Conservation (phyloP, 2,113 vertebrate genomes). For the Podocnemis expansa region DNA sequence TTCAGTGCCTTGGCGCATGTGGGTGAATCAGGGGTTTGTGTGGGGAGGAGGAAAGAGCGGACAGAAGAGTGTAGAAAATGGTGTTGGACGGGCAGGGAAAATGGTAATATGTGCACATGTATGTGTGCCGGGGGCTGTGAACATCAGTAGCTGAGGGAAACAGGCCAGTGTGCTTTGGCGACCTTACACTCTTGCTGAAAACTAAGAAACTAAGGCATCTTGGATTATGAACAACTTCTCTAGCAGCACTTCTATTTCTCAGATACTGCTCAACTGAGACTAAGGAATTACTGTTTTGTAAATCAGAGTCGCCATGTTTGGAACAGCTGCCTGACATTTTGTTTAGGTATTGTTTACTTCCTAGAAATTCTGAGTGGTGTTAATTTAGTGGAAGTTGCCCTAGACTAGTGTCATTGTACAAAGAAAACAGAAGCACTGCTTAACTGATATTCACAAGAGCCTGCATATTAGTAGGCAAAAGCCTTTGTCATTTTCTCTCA, state of each 20-base stretch:
- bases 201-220: not conserved
- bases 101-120: too few species aligned
- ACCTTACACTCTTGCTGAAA: not conserved
- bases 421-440: not conserved
- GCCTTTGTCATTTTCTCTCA: not conserved
- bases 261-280: not conserved
- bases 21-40: too few species aligned
- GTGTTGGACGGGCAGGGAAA: too few species aligned
- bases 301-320: not conserved
- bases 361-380: not conserved
- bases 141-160: not conserved
- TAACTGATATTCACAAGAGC: not conserved
- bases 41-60: too few species aligned
- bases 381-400: not conserved
- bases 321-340: not conserved
- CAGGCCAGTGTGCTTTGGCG: not conserved
- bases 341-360: not conserved
- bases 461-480: accelerated
- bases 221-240: not conserved
- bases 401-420: not conserved
- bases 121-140: not conserved
- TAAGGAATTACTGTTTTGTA: not conserved
- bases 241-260: not conserved
- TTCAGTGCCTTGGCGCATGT: too few species aligned
- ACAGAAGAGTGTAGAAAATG: too few species aligned